Conservation (phyloP, 2,797 vertebrate species). For the Peromyscus aztecus region DNA sequence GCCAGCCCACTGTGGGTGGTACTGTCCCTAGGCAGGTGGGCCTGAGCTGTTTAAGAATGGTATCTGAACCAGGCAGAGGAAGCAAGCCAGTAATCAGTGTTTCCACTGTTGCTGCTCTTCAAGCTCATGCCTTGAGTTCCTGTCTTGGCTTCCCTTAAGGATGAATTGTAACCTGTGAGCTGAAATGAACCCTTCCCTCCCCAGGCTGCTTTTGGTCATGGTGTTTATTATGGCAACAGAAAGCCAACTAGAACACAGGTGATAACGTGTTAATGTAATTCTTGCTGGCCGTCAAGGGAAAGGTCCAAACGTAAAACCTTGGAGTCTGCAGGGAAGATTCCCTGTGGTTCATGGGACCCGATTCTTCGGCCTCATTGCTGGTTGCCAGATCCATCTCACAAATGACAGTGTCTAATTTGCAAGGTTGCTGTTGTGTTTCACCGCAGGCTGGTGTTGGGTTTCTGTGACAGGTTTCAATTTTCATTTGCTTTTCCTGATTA, state of each 20-base stretch:
- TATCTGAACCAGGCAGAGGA: neutral
- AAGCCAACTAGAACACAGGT: neutral
- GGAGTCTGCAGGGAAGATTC: neutral
- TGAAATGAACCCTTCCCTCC: neutral
- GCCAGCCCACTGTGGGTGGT: neutral
- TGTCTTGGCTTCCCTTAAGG: neutral
- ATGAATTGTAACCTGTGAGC: neutral
- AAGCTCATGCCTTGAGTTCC: neutral
- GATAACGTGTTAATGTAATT: neutral
- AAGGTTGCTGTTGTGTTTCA: neutral
- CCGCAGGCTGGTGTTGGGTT: neutral
- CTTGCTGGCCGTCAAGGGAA: neutral
- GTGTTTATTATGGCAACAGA: neutral
- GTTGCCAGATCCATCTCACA: neutral
- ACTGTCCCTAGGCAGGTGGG: neutral
- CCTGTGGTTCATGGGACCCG: rapidly evolving
- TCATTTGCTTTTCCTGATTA: conserved; percentile 48
- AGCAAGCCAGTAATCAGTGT: neutral
- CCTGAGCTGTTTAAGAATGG: neutral
- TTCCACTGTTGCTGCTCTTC: neutral
- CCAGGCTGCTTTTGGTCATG: neutral
- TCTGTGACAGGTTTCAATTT: conserved; percentile 1
- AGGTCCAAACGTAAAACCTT: neutral
- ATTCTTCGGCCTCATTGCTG: neutral
- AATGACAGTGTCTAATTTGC: neutral